These are phyloP conservation scores for Drosophila pegasa DNA, from an alignment of 2,888 invertebrate species.

Conservation along the genomic window DNA sequence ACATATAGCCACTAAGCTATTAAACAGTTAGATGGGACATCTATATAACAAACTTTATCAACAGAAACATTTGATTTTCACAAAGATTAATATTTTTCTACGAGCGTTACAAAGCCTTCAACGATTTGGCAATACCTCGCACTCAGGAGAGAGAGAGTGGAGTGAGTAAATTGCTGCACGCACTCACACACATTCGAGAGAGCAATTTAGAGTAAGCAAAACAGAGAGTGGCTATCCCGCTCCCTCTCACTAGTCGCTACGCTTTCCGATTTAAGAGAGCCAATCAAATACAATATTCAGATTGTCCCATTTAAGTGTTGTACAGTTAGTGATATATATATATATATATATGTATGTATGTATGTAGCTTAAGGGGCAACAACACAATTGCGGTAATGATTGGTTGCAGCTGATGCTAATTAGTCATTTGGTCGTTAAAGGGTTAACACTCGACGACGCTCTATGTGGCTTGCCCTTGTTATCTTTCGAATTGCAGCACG, in stretches of 20 bases:
- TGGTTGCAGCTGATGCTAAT: slow-evolving; percentile 53
- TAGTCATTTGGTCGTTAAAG: slow-evolving; percentile 53
- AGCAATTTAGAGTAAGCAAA: not conserved
- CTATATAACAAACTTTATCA: not conserved
- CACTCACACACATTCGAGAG: not conserved
- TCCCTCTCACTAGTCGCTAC: not conserved
- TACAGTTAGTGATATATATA: slow-evolving; percentile 7
- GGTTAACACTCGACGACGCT: slow-evolving; percentile 45
- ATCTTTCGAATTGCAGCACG: slow-evolving; percentile 88
- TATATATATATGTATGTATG: not conserved
- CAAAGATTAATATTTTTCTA: not conserved
- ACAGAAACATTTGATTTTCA: not conserved
- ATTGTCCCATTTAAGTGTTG: slow-evolving; percentile 3
- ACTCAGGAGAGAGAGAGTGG: not conserved
- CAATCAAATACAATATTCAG: not conserved
- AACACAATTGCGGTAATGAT: slow-evolving; percentile 56
- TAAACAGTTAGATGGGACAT: slow-evolving; percentile 9
- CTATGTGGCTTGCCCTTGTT: slow-evolving; percentile 57
- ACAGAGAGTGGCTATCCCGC: not conserved
- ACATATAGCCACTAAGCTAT: slow-evolving; percentile 16
- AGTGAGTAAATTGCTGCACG: not conserved
- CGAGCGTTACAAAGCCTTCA: not conserved
- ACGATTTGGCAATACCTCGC: not conserved
- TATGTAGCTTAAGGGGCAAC: slow-evolving; percentile 34
- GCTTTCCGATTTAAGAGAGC: not conserved